Evolutionary conservation across 2,797 vertebrate genomes (phyloP).

Genomic region (Trichosurus vulpecula): DNA sequence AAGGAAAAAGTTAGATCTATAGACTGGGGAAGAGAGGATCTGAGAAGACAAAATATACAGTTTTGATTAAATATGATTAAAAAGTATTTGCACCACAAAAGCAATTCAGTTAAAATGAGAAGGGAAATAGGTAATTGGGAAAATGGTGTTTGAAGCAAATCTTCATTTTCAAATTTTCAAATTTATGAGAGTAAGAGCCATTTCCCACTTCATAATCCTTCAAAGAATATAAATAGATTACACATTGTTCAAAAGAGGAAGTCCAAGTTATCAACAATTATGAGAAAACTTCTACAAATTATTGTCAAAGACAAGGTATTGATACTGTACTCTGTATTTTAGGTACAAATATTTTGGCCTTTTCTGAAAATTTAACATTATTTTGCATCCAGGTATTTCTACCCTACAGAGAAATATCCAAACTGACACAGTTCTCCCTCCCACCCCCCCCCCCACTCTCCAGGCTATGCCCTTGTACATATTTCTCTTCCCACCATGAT

Average conservation of each 20-base stretch:
- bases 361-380: neutral
- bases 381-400: neutral
- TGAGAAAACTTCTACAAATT: neutral
- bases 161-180: neutral
- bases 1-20: neutral
- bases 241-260: neutral
- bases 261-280: neutral
- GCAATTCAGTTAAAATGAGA: neutral
- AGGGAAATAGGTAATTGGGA: neutral
- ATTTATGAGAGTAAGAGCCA: neutral
- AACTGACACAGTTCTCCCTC: neutral
- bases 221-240: neutral
- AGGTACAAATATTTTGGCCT: neutral
- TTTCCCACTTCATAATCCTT: neutral
- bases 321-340: neutral
- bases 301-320: neutral
- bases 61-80: neutral
- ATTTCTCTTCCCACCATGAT: neutral
- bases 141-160: neutral
- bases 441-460: fast-evolving
- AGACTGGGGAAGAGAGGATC: neutral
- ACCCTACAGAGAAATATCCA: neutral
- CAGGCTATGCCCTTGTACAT: neutral
- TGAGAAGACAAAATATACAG: neutral
- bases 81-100: neutral